A percentile compares a stretch with the other conserved stretches of the same genome.
These are phyloP conservation scores for Lobophora halterata DNA, from an alignment of 2,888 invertebrate genomes.

Conservation along the genomic window DNA sequence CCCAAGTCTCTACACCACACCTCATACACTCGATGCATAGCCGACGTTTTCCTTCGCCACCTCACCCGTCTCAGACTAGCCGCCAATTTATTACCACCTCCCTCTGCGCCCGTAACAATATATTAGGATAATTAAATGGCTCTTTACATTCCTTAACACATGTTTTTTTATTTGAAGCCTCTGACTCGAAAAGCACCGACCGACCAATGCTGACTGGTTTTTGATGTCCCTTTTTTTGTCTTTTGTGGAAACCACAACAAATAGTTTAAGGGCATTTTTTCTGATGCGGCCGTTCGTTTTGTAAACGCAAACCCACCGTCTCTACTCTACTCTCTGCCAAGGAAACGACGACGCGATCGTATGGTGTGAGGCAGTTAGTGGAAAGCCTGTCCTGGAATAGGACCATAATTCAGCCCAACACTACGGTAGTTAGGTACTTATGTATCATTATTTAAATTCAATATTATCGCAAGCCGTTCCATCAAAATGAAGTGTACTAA, in stretches of 20 bases:
- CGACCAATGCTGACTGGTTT: constrained; percentile 79
- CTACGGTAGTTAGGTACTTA: too few species aligned
- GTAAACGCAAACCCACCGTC: constrained; percentile 58
- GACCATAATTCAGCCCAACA: constrained; percentile 20
- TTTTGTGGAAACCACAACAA: constrained; percentile 76
- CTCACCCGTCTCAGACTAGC: constrained; percentile 51
- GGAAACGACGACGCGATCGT: constrained; percentile 10
- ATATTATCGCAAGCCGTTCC: constrained; percentile 22
- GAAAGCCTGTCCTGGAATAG: constrained; percentile 21
- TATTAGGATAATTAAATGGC: constrained; percentile 81
- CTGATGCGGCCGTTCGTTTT: constrained; percentile 62
- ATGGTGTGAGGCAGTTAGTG: constrained; percentile 14
- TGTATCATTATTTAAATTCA: constrained; percentile 29
- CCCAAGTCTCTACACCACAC: constrained; percentile 12
- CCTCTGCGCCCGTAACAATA: constrained; percentile 77
- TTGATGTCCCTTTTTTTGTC: constrained; percentile 68
- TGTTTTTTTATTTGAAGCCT: constrained; percentile 74
- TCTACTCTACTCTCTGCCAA: constrained; percentile 32
- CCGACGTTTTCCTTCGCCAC: constrained; percentile 56
- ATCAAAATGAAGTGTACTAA: constrained; percentile 29
- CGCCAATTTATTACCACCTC: constrained; percentile 75
- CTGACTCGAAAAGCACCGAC: constrained; percentile 73
- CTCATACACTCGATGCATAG: constrained; percentile 5
- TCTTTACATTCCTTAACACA: constrained; percentile 80
- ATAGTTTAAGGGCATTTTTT: constrained; percentile 75